Evolutionary conservation across 2,113 vertebrate genomes (phyloP).

Genomic region (Galemys pyrenaicus): DNA sequence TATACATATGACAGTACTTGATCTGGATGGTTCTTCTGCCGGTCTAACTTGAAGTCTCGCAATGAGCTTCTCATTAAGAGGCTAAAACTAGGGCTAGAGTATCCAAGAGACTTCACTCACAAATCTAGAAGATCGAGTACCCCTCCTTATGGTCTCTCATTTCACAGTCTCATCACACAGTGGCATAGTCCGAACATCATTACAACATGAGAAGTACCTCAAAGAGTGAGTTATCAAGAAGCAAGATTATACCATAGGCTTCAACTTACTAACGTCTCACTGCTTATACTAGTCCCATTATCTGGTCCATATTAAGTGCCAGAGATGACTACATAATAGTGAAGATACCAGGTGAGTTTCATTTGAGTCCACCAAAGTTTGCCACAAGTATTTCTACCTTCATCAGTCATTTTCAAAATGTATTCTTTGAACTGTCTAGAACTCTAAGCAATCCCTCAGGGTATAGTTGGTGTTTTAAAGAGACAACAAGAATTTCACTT

Average conservation of each 20-base stretch:
- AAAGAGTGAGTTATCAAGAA: background rate
- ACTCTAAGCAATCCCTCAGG: background rate
- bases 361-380: background rate
- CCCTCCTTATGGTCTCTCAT: background rate
- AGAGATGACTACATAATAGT: background rate
- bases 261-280: background rate
- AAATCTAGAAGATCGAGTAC: background rate
- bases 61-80: background rate
- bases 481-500: background rate
- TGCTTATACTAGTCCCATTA: background rate
- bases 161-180: background rate
- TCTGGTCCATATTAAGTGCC: background rate
- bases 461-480: background rate
- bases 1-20: background rate
- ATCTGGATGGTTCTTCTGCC: background rate
- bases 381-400: background rate
- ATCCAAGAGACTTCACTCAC: background rate
- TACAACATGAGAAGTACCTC: background rate
- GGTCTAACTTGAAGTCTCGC: background rate
- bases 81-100: background rate
- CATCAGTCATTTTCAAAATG: background rate
- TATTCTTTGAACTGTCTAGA: background rate
- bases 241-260: background rate
- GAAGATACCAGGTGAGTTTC: background rate
- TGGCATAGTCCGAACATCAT: background rate